Base-by-base conservation (phyloP, 2,888 invertebrate genomes). In the Uloborus plumipes region DNA sequence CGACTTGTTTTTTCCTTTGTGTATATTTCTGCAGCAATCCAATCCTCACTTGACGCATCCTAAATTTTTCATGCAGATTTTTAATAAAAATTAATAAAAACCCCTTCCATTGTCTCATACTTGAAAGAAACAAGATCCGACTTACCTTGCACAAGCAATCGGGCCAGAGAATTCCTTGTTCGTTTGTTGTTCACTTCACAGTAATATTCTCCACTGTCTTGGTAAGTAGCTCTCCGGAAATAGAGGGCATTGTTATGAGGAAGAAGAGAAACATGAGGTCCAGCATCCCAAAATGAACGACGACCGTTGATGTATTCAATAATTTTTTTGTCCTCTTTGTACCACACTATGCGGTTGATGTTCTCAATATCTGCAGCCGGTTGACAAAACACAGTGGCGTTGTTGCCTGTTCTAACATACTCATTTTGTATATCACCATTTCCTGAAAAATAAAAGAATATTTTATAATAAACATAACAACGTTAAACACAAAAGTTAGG, bases 61-160 rank as follows among this genome's bases (percentile, higher is more conserved):
- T 39, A 39, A 39, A 39, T 11, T 11, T 31, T 39, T 39, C 39
- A 11, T 39, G 39, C 39, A 39, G 26, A 3, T 39, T 39, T 39
- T 39, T 11, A 39, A 39, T 39, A 11, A 39, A 39, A 39, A 39
- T 11, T 9, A 39, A 39, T 39, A 39, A 9, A 39, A 39, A 39
- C 9, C 39, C 39, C 11, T 39, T 39, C 11, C 7, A 39, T 39
- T 39, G 39, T 39, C 9, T 39, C 39, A 39, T 11, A 39, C 9
- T 2, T 11, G 7, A 39, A 39, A 11, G 39, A 39, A n/a, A 9
- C 39, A 39, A 39, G 11, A 39, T 39, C 39, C 6, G 18, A 49
- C 79, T 76, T 84, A 86, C 86, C 86, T 84, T 86, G 86, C 55
- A 86, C 85, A 7, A 73, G 80, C 50, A 86, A 65, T 61, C 84